Evolutionary conservation across 1,140 invertebrate species (phyloP).

Genomic region (Diorhabda sublineata): DNA sequence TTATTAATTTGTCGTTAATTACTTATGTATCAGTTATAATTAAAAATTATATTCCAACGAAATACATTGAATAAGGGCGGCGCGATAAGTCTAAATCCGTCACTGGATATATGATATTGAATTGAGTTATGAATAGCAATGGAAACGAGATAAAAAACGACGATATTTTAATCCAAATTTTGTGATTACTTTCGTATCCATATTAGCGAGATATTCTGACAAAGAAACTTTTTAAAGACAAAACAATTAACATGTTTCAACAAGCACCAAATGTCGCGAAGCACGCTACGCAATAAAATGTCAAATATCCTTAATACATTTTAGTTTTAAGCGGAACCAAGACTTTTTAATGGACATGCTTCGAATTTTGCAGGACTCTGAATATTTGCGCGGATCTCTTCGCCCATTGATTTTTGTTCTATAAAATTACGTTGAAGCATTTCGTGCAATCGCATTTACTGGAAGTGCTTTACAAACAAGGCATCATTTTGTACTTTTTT

Average conservation of each 20-base stretch:
- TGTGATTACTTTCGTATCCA: not conserved
- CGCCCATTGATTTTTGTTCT: conserved; percentile 37
- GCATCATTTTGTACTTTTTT: conserved; percentile 26
- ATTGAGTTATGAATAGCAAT: too few species aligned
- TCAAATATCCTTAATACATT: conserved; percentile 32
- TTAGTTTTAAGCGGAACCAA: conserved; percentile 31
- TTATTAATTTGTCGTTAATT: too few species aligned
- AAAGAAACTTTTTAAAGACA: not conserved
- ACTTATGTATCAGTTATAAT: too few species aligned
- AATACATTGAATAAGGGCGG: too few species aligned
- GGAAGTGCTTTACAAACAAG: conserved; percentile 32
- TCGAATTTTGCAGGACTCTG: conserved; percentile 33
- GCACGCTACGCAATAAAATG: conserved; percentile 29
- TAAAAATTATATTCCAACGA: too few species aligned
- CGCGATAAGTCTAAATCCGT: too few species aligned
- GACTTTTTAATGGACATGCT: conserved; percentile 34
- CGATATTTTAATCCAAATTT: not conserved
- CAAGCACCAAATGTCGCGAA: conserved; percentile 12
- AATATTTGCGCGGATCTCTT: conserved; percentile 31
- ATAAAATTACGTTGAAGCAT: conserved; percentile 36
- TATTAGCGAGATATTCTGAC: not conserved
- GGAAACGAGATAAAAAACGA: too few species aligned
- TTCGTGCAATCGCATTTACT: conserved; percentile 33
- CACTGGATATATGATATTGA: too few species aligned
- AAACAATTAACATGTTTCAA: conserved; percentile 15